Percentiles rank a stretch among this genome's conserved stretches.
Conservation (phyloP, 53 echinoderm and acorn worm species). For the Echinometra lucunter region DNA sequence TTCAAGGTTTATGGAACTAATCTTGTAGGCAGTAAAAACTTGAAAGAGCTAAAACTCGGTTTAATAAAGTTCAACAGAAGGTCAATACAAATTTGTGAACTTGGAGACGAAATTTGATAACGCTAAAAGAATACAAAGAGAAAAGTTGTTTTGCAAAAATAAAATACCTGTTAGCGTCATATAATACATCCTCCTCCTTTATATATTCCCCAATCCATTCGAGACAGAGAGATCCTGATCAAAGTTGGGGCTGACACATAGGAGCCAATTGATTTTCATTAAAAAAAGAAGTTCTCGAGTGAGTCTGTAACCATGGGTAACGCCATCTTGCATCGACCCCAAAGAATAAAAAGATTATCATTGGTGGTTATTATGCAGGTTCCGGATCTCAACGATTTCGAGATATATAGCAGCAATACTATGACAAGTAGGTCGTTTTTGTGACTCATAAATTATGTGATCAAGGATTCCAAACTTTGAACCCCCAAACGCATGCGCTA, state of each 20-base stretch:
- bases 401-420: neutral
- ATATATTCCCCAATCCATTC: neutral
- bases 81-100: too few relatives aligned
- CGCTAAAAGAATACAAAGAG: too few relatives aligned
- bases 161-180: neutral
- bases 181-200: too few relatives aligned
- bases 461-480: neutral
- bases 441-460: neutral
- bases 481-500: neutral
- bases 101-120: too few relatives aligned
- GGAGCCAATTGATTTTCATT: neutral
- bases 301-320: conserved; percentile 32
- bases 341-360: neutral
- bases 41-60: too few relatives aligned
- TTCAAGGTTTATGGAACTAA: neutral
- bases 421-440: neutral
- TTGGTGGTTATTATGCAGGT: neutral
- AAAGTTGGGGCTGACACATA: conserved; percentile 7
- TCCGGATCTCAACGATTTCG: neutral
- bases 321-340: neutral
- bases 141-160: neutral
- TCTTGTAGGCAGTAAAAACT: neutral
- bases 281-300: neutral
- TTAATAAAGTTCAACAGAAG: too few relatives aligned
- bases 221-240: neutral